Evolutionary conservation across 2,888 invertebrate species (phyloP).

Genomic region (Phania funesta): DNA sequence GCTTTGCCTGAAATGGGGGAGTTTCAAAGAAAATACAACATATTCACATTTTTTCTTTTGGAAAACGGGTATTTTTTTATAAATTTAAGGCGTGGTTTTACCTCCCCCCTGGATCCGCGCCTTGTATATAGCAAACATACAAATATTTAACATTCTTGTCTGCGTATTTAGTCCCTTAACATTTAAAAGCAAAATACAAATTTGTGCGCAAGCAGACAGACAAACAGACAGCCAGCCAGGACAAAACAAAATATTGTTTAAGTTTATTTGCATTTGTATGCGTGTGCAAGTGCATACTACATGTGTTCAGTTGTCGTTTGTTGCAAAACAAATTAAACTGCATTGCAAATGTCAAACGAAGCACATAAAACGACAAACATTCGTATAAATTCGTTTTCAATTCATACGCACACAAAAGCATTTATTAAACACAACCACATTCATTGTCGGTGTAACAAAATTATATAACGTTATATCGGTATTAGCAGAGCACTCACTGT

Average conservation of each 20-base stretch:
- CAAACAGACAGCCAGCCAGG: neutral
- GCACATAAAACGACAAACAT: constrained; percentile 52
- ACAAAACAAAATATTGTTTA: constrained; percentile 41
- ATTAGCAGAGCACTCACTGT: constrained; percentile 16
- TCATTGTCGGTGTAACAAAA: constrained; percentile 18
- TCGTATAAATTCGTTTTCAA: constrained; percentile 42
- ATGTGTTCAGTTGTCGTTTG: constrained; percentile 47
- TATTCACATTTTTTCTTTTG: no score
- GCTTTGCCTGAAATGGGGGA: no score
- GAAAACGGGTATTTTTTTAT: no score
- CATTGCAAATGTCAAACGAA: constrained; percentile 65
- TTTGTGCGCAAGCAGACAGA: constrained; percentile 1
- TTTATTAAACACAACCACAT: constrained; percentile 1
- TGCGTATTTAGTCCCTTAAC: constrained; percentile 63
- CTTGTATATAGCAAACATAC: constrained; percentile 1
- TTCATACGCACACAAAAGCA: neutral
- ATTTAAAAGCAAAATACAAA: constrained; percentile 48
- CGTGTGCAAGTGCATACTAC: no score
- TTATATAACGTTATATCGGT: constrained; percentile 45
- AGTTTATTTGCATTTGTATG: constrained; percentile 16
- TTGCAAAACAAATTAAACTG: constrained; percentile 65
- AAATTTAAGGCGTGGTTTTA: no score
- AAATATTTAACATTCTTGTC: constrained; percentile 59
- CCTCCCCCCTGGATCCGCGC: no score
- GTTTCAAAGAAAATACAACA: no score